Evolutionary conservation across 1,140 invertebrate genomes (phyloP).

Genomic region (Drosophila simulans): DNA sequence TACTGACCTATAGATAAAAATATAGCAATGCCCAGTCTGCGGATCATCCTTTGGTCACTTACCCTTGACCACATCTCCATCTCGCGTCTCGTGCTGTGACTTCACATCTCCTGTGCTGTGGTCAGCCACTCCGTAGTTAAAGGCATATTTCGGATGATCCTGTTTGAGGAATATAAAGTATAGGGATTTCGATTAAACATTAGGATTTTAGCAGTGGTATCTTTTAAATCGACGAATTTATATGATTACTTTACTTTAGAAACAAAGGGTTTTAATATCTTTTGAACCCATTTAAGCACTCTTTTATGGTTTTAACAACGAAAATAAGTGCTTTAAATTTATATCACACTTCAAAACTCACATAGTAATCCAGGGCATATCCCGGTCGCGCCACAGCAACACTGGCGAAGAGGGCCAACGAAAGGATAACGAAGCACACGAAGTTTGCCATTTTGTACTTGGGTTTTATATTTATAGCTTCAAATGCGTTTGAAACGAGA

Average conservation of each 20-base stretch:
- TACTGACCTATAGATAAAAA: slow-evolving; percentile 86
- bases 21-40: slow-evolving; percentile 2
- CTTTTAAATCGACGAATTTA: too few relatives aligned
- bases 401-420: slow-evolving; percentile 66
- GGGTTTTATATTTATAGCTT: slow-evolving; percentile 31
- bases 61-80: slow-evolving; percentile 86
- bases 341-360: slow-evolving; percentile 57
- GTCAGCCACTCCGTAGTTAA: slow-evolving; percentile 86
- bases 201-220: too few relatives aligned
- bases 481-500: slow-evolving; percentile 17
- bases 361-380: slow-evolving; percentile 84
- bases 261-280: too few relatives aligned
- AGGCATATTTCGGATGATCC: slow-evolving; percentile 86
- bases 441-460: slow-evolving; percentile 75
- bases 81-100: slow-evolving; percentile 85
- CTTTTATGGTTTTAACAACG: too few relatives aligned
- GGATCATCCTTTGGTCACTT: slow-evolving; percentile 20
- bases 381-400: slow-evolving; percentile 73
- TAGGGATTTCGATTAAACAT: not conserved
- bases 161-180: slow-evolving; percentile 12
- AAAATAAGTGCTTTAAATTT: too few relatives aligned
- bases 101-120: slow-evolving; percentile 85
- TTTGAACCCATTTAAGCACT: too few relatives aligned
- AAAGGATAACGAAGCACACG: slow-evolving; percentile 71
- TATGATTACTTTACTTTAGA: too few relatives aligned